Evolutionary conservation across 2,113 vertebrate genomes (phyloP).

Genomic region (Mirounga angustirostris): DNA sequence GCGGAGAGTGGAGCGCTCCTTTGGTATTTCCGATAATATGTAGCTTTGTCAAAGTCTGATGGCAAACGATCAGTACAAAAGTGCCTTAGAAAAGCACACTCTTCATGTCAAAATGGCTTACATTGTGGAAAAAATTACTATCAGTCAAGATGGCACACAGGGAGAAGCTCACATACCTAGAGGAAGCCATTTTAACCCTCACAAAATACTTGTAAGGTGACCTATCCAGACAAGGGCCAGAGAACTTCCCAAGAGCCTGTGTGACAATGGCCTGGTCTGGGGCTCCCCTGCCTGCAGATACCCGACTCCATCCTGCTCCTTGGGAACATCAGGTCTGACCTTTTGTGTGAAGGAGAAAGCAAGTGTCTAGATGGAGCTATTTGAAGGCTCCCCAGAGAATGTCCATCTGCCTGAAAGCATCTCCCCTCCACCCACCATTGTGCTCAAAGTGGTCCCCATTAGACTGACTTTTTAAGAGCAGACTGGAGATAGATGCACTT

Average conservation of each 20-base stretch:
- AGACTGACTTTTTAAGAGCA: background rate
- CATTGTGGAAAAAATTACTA: background rate
- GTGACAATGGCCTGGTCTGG: background rate
- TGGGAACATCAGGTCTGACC: background rate
- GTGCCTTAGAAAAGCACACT: constrained; percentile 64
- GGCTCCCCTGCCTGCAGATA: too few species aligned
- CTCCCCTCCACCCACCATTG: rapidly evolving
- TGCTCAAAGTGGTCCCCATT: rapidly evolving
- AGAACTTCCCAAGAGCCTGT: background rate
- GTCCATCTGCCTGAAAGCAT: background rate
- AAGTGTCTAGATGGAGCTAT: background rate
- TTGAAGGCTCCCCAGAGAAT: background rate
- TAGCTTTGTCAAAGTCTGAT: constrained; percentile 66
- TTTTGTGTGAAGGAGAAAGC: rapidly evolving
- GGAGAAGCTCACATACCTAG: background rate
- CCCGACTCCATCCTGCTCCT: rapidly evolving
- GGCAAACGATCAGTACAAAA: constrained; percentile 28
- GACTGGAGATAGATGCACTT: background rate
- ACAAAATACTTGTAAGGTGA: background rate
- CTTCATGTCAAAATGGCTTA: constrained; percentile 23
- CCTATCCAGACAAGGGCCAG: too few species aligned
- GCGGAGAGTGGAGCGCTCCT: constrained; percentile 46
- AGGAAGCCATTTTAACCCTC: background rate
- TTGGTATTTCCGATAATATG: constrained; percentile 61
- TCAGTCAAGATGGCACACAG: background rate